Conservation (phyloP, 2,113 vertebrate genomes). For the Antennarius striatus region DNA sequence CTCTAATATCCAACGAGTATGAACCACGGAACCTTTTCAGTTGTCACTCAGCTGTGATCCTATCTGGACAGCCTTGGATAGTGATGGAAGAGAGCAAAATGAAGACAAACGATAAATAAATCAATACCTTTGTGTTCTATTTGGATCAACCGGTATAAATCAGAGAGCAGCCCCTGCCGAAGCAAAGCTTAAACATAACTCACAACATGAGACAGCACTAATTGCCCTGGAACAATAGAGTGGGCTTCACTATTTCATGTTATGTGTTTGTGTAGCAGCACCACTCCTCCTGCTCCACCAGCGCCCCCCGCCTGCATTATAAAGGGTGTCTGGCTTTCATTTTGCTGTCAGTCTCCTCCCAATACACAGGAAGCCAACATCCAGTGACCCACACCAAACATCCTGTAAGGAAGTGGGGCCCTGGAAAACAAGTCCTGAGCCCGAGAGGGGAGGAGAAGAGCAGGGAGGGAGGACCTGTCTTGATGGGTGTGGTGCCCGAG, state of each 20-base stretch:
- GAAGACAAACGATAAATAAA: slow-evolving; percentile 3
- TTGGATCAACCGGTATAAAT: not conserved
- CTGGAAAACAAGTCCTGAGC: slow-evolving; percentile 76
- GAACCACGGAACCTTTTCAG: slow-evolving; percentile 14
- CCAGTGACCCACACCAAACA: slow-evolving; percentile 82
- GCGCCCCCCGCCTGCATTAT: slow-evolving; percentile 61
- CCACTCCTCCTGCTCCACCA: slow-evolving; percentile 38
- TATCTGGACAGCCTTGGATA: slow-evolving; percentile 12
- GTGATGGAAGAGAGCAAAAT: slow-evolving; percentile 21
- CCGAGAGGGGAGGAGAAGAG: slow-evolving; percentile 63
- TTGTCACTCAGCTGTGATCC: slow-evolving; percentile 16
- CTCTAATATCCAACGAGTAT: slow-evolving; percentile 25
- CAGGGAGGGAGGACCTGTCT: slow-evolving; percentile 49
- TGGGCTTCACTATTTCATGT: slow-evolving; percentile 56
- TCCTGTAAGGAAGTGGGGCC: slow-evolving; percentile 82
- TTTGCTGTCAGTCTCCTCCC: slow-evolving; percentile 79
- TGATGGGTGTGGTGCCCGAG: slow-evolving; percentile 60
- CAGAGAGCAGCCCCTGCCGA: slow-evolving; percentile 18
- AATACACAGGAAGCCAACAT: slow-evolving; percentile 82
- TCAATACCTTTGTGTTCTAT: slow-evolving; percentile 2
- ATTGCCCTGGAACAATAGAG: slow-evolving; percentile 63
- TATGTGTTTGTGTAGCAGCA: slow-evolving; percentile 65
- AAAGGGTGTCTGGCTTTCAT: slow-evolving; percentile 76
- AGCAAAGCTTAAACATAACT: slow-evolving; percentile 36
- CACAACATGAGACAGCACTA: slow-evolving; percentile 54